Conservation (phyloP, 2,888 invertebrate genomes). For the Dasysyrphus albostriatus region DNA sequence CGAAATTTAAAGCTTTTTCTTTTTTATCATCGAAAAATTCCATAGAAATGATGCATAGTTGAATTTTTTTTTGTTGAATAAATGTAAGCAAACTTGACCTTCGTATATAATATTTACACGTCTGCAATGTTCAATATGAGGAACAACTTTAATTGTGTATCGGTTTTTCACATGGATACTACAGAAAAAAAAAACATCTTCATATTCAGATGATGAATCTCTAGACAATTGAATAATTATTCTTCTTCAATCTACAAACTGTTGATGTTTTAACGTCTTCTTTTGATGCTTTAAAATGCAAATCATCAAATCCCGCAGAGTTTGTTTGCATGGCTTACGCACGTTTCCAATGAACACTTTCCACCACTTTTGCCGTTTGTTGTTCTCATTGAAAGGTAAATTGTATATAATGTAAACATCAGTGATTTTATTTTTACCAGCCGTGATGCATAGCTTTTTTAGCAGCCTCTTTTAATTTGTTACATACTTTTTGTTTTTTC, state of each 20-base stretch:
- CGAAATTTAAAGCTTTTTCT: neutral
- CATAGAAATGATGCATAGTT: conserved; percentile 48
- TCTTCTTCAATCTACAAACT: conserved; percentile 4
- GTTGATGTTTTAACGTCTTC: conserved; percentile 9
- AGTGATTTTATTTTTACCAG: neutral
- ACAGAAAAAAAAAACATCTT: neutral
- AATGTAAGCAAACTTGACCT: conserved; percentile 62
- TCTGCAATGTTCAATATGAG: neutral
- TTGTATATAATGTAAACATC: conserved; percentile 5
- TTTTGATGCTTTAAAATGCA: conserved; percentile 16
- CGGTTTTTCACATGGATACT: conserved; percentile 6
- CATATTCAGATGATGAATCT: conserved; percentile 1
- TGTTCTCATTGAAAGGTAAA: neutral
- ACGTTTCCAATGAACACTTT: conserved; percentile 43
- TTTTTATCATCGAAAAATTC: conserved; percentile 41
- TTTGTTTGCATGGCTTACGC: conserved; percentile 43
- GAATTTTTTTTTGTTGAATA: conserved; percentile 14
- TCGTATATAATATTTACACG: conserved; percentile 1
- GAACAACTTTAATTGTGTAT: neutral
- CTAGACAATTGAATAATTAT: conserved; percentile 11
- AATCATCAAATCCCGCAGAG: neutral
- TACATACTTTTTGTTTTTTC: neutral
- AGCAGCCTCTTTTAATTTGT: neutral
- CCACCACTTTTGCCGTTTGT: neutral
- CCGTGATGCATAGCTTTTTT: neutral